Evolutionary conservation across 2,888 invertebrate genomes (phyloP), one percentile per base, ranked within the genome.

Genomic region (Trissonchulus sp.): DNA sequence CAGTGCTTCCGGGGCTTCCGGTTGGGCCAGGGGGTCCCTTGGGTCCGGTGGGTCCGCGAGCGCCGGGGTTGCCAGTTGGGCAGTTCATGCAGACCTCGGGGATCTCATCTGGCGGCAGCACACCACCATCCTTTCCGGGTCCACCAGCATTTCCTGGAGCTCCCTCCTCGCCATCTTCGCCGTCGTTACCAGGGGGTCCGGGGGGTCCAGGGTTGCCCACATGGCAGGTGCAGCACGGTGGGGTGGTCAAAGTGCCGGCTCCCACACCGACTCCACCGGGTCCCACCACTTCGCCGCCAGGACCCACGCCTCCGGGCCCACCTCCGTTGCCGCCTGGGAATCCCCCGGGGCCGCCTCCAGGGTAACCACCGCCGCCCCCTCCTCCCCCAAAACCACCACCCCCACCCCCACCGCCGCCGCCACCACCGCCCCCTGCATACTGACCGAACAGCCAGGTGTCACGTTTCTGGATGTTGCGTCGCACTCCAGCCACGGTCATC

Each of bases 401-500:
- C 74, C 78, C 65, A 28, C 71, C 75, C 35, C 72, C 62, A 36
- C 35, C 62, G 28, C 33, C 37, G 62, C 76, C 78, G 18, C 74
- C 73, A 34, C 77, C 77, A 68, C 76, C 77, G 63, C 78, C 78
- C 23, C 68, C 72, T 28, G 79, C 76, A 72, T 76, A 79, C 31
- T 78, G 78, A 34, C 79, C 79, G 73, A 79, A 79, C 48, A 79
- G 75, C 79, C 79, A 79, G 48, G 23, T 23, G 48, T 23, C 48
- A 48, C 48, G 48, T 23, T 48, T 48, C 48, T 48, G 8, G 23
- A 8, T 8, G 30, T 75, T 78, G 38, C 23, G 28, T 8, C 38
- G 3, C 34, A 15, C 69, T 68, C 35, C 69, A 23, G 48, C 48
- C 8, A 48, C 48, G 8, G 31, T 30, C 8, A 31, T 30, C 1